Evolutionary conservation across 2,113 vertebrate species (phyloP).

Genomic region (Chauna torquata): DNA sequence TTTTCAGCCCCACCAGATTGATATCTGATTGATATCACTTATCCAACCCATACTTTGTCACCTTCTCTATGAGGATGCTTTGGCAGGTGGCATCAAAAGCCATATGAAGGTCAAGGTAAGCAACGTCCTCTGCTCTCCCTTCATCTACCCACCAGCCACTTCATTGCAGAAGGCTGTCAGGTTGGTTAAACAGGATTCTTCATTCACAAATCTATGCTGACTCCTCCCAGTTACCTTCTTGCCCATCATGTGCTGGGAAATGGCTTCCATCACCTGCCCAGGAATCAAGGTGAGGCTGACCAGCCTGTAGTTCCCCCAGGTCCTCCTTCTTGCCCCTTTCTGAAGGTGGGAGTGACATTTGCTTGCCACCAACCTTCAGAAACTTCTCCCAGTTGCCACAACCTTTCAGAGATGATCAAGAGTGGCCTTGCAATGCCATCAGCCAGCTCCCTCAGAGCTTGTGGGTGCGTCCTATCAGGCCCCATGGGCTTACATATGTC

Average conservation of each 20-base stretch:
- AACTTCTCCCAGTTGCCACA: neutral
- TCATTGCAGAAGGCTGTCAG: neutral
- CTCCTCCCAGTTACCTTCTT: neutral
- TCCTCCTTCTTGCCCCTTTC: neutral
- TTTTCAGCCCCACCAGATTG: neutral
- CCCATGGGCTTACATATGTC: too few relatives aligned
- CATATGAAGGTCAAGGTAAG: neutral
- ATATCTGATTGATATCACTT: too few relatives aligned
- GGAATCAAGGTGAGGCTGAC: neutral
- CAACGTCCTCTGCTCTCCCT: neutral
- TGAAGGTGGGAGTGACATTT: neutral
- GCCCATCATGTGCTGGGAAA: neutral
- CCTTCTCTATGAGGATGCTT: neutral
- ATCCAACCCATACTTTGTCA: neutral
- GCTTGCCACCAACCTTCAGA: neutral
- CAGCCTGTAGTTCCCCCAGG: neutral
- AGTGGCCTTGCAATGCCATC: fast-evolving
- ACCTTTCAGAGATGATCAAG: neutral
- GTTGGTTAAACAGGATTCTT: neutral
- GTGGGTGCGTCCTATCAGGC: neutral
- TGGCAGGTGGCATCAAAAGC: neutral
- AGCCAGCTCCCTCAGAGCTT: neutral
- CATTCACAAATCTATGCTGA: neutral
- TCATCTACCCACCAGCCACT: neutral
- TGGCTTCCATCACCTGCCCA: neutral